phyloP scores from a whole-genome alignment of 2,888 invertebrate genomes.

The Chesias legatella region DNA sequence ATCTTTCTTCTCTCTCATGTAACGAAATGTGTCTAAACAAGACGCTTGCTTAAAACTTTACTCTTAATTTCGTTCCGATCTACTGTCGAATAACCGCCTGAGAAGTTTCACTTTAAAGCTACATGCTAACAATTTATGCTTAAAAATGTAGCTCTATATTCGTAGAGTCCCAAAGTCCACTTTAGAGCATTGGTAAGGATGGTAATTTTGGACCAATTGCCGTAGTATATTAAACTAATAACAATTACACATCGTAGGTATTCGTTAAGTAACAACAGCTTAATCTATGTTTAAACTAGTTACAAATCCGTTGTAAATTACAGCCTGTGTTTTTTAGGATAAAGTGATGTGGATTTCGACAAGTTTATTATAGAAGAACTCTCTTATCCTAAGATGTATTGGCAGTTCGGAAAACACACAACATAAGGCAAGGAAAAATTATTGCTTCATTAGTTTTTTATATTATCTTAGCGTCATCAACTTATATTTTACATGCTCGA shows the following conservation, averaged over 20 bases:
- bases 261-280: constrained; percentile 71
- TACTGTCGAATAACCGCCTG: no score
- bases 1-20: no score
- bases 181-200: neutral
- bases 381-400: neutral
- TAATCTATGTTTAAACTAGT: constrained; percentile 53
- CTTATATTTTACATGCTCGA: no score
- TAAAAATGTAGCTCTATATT: no score
- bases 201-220: constrained; percentile 9
- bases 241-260: constrained; percentile 49
- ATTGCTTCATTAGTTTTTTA: no score
- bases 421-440: no score
- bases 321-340: constrained; percentile 68
- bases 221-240: constrained; percentile 12
- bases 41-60: no score
- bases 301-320: constrained; percentile 78
- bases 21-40: no score
- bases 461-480: no score
- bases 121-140: no score
- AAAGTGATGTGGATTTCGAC: constrained; percentile 34
- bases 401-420: neutral
- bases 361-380: constrained; percentile 18
- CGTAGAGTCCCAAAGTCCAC: neutral
- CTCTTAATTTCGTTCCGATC: no score
- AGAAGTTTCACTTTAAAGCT: no score